Percentiles rank a stretch among this genome's conserved stretches.
phyloP scores from a whole-genome alignment of 1,140 invertebrate species.

The Diuraphis noxia region DNA sequence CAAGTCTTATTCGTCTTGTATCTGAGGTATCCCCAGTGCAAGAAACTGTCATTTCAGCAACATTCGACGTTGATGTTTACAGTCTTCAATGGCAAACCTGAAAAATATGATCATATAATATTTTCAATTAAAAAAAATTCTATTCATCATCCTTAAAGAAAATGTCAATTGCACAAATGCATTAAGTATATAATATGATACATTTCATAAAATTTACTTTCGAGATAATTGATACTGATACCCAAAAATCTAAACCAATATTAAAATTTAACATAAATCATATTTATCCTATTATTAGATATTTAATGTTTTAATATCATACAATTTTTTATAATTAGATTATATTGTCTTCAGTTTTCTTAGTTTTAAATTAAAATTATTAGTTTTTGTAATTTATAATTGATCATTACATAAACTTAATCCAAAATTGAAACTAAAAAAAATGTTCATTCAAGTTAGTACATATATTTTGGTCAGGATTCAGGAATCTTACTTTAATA shows the following conservation, averaged over 20 bases:
- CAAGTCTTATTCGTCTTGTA: conserved; percentile 49
- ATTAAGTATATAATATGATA: neutral
- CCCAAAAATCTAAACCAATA: neutral
- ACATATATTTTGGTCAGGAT: too few relatives aligned
- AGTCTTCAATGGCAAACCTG: conserved; percentile 55
- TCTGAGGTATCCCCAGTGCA: conserved; percentile 53
- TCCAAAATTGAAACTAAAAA: too few relatives aligned
- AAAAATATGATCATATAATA: neutral
- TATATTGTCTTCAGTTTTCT: too few relatives aligned
- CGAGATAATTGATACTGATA: neutral
- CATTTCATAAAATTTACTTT: neutral
- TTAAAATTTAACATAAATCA: neutral
- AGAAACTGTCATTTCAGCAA: conserved; percentile 51
- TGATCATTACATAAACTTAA: too few relatives aligned
- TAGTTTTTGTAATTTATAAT: neutral
- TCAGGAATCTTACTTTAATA: too few relatives aligned
- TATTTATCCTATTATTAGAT: neutral
- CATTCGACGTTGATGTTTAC: conserved; percentile 53
- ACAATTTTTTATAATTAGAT: too few relatives aligned
- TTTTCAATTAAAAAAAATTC: neutral
- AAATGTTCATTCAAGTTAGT: too few relatives aligned
- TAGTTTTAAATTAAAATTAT: too few relatives aligned
- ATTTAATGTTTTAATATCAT: neutral
- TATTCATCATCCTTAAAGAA: neutral
- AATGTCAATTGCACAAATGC: neutral